Conservation (phyloP, 2,888 invertebrate species). For the Cinara cedri region DNA sequence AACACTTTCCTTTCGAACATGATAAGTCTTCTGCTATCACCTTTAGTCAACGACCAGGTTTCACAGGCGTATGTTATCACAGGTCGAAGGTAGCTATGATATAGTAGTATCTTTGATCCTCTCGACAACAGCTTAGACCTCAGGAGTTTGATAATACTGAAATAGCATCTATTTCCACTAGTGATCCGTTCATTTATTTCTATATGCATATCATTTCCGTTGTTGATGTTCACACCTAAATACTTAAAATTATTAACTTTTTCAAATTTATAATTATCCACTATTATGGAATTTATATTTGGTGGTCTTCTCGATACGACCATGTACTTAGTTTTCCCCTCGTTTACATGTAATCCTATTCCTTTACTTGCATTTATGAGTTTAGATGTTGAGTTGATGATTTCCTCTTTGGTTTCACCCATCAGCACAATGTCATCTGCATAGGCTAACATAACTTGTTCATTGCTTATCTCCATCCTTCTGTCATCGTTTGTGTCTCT, state of each 20-base stretch:
- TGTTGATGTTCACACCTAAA: too few species aligned
- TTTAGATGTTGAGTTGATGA: conserved; percentile 8
- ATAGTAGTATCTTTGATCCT: conserved; percentile 29
- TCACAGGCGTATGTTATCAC: conserved; percentile 25
- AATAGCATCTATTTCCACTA: conserved; percentile 18
- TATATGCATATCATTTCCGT: conserved; percentile 13
- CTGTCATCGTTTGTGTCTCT: conserved; percentile 13
- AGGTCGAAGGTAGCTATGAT: conserved; percentile 17
- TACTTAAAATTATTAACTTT: conserved; percentile 14
- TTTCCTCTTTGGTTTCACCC: conserved; percentile 14
- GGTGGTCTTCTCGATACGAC: conserved; percentile 5
- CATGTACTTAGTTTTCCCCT: conserved; percentile 22
- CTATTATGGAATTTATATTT: conserved; percentile 9
- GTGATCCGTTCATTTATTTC: conserved; percentile 23
- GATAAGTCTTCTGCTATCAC: neutral
- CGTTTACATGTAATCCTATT: too few species aligned
- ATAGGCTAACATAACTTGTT: conserved; percentile 20
- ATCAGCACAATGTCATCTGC: conserved; percentile 27
- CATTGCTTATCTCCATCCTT: conserved; percentile 21
- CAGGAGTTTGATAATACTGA: too few species aligned
- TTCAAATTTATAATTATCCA: conserved; percentile 9
- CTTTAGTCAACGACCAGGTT: conserved; percentile 11
- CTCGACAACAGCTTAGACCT: conserved; percentile 18
- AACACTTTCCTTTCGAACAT: too few species aligned
- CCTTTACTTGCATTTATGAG: conserved; percentile 21